Evolutionary conservation across 2,113 vertebrate genomes (phyloP), one percentile per base, ranked within the genome.

Genomic region (Axis porcinus): DNA sequence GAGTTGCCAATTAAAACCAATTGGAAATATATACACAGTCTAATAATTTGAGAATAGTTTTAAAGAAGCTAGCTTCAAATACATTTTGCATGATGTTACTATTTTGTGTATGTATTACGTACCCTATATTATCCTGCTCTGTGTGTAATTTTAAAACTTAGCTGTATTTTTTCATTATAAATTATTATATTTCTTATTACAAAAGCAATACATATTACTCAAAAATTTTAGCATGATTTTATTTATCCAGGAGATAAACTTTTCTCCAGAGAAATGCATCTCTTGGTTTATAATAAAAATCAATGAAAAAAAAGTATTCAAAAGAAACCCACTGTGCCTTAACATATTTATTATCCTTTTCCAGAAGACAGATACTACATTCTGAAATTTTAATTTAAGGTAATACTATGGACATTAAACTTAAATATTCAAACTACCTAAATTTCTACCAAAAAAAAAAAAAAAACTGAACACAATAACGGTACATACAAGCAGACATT

Each of bases 161-260:
- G 47, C 30, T 67, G 2, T 28, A 95, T 47, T 70, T 57, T 97
- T 97, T 92, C 96, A 70, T 94, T 86, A 58, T 97, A 98, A 98
- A 98, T 93, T 97, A 97, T 91, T 97, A 4, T 52, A 86, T 96
- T 95, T 92, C 52, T 95, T 90, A 96, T 94, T 97, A 97, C 52
- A 97, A 97, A 97, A 97, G 54, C 81, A 94, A 92, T 93, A 67
- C 70, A 91, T 89, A 74, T 82, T 87, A 97, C 30, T 96, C 30
- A 40, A 36, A 86, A 91, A 83, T 78, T 96, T 94, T 55, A 97
- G 85, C 85, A 95, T 92, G 28, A 91, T 97, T 97, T 98, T 95
- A 97, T 96, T 95, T 84, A 97, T 86, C 89, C 30, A 94, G 89
- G 70, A 97, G 92, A 95, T 81, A 94, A 87, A 55, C 67, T 62